These are phyloP conservation scores for Origma solitaria DNA, from an alignment of 2,113 vertebrate species.

Conservation along the genomic window DNA sequence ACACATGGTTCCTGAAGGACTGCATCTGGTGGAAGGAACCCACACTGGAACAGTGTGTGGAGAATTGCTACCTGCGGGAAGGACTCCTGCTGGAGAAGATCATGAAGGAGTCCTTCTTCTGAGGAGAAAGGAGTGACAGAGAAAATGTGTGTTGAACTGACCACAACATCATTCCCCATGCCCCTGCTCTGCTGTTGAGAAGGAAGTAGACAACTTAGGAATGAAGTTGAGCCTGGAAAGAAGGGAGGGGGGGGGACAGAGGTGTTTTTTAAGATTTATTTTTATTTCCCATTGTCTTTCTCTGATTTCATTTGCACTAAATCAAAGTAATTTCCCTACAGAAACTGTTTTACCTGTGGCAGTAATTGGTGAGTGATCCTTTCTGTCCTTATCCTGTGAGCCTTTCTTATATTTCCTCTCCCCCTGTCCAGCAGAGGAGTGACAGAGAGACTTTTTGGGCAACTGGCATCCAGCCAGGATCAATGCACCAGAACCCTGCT, in stretches of 20 bases:
- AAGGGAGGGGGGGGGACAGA: background rate
- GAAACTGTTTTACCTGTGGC: background rate
- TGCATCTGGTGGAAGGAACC: background rate
- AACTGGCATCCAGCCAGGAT: too few species aligned
- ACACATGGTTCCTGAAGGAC: background rate
- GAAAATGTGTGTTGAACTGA: background rate
- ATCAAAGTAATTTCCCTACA: background rate
- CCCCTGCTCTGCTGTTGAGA: background rate
- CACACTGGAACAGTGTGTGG: background rate
- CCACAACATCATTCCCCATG: background rate
- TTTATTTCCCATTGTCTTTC: background rate
- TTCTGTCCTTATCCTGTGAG: background rate
- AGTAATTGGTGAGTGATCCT: background rate
- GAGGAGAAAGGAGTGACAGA: background rate
- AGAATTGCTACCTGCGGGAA: background rate
- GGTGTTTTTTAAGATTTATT: background rate
- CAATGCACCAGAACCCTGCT: background rate
- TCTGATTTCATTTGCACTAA: background rate
- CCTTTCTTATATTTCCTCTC: background rate
- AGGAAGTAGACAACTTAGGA: background rate
- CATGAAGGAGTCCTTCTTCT: background rate
- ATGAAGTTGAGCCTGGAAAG: background rate
- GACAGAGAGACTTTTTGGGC: background rate
- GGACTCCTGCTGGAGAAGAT: background rate
- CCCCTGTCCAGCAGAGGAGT: background rate